phyloP scores from a whole-genome alignment of 2,113 vertebrate genomes.

The Stictonetta naevosa region DNA sequence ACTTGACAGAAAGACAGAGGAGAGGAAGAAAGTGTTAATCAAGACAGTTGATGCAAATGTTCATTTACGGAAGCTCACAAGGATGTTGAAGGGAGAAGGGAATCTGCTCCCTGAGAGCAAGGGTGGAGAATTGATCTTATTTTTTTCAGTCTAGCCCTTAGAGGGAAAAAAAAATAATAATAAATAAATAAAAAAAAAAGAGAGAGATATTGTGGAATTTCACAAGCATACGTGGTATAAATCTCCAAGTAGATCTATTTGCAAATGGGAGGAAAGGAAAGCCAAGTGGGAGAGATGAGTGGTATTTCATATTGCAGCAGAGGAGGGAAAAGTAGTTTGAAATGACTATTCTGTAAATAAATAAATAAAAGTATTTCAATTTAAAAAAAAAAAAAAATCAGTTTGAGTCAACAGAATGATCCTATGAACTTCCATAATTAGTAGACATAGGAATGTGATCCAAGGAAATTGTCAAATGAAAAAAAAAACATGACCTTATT shows the following conservation, averaged over 20 bases:
- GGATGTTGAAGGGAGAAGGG: neutral
- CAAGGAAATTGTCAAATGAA: neutral
- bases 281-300: neutral
- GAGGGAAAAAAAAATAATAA: too few species aligned
- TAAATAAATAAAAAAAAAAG: too few species aligned
- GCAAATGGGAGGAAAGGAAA: neutral
- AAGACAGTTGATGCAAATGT: neutral
- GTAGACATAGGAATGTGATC: neutral
- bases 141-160: neutral
- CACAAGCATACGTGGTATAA: neutral
- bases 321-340: neutral
- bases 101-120: neutral
- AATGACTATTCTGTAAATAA: neutral
- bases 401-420: neutral
- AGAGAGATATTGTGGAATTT: neutral
- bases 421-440: neutral
- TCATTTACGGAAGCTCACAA: neutral
- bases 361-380: neutral
- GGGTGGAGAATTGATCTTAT: neutral
- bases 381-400: neutral
- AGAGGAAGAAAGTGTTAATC: neutral
- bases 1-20: neutral
- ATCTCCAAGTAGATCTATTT: neutral
- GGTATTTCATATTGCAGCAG: neutral
- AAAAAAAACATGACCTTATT: neutral